Evolutionary conservation across 2,888 invertebrate genomes (phyloP).

Genomic region (Diaprepes abbreviatus): DNA sequence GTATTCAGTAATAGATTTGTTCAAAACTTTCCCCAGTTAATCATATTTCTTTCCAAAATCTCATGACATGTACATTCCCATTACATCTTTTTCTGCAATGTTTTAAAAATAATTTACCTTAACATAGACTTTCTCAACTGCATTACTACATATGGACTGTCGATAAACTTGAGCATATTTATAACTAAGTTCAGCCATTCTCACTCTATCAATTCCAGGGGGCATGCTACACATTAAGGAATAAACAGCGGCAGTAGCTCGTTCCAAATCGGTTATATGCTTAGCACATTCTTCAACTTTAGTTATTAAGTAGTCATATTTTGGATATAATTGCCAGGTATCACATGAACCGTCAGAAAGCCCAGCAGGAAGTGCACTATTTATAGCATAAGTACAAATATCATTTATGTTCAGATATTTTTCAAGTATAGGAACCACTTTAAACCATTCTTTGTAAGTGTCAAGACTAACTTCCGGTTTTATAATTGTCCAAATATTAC

Average conservation of each 20-base stretch:
- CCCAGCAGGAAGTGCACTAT: constrained; percentile 46
- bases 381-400: constrained; percentile 69
- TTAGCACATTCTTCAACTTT: constrained; percentile 65
- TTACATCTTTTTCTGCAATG: too few relatives aligned
- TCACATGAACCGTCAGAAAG: not conserved
- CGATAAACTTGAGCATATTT: constrained; percentile 66
- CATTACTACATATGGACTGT: constrained; percentile 49
- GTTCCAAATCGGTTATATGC: constrained; percentile 63
- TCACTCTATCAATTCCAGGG: constrained; percentile 69
- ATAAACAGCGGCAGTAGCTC: constrained; percentile 64
- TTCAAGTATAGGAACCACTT: constrained; percentile 62
- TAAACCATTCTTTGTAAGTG: constrained; percentile 67
- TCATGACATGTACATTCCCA: too few relatives aligned
- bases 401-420: constrained; percentile 65
- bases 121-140: constrained; percentile 55
- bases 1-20: too few relatives aligned
- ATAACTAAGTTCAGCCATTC: constrained; percentile 68
- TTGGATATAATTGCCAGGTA: constrained; percentile 62
- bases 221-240: constrained; percentile 60
- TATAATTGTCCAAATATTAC: constrained; percentile 67
- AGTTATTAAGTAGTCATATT: constrained; percentile 61
- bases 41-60: too few relatives aligned
- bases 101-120: too few relatives aligned
- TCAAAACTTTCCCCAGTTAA: too few relatives aligned
- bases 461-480: constrained; percentile 54